phyloP scores from a whole-genome alignment of 2,797 vertebrate genomes.

The Enoplosus armatus region DNA sequence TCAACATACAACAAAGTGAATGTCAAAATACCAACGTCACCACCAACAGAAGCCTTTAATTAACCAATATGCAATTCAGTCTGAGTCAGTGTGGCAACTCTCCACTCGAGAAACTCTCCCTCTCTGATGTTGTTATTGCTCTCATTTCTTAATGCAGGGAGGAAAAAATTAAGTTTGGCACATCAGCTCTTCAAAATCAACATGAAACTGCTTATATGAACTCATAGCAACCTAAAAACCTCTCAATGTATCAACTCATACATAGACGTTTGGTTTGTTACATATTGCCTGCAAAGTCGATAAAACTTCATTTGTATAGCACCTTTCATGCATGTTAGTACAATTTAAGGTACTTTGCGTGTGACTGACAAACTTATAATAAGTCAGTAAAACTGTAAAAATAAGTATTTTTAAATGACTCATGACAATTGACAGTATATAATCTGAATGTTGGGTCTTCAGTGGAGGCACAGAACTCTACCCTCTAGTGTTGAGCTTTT shows the following conservation, averaged over 20 bases:
- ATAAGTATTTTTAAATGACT: no score
- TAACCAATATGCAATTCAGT: not conserved
- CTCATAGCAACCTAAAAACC: not conserved
- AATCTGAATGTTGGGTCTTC: not conserved
- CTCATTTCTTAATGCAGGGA: not conserved
- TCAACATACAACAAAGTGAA: constrained; percentile 1
- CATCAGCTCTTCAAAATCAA: not conserved
- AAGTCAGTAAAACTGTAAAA: not conserved
- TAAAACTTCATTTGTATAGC: not conserved
- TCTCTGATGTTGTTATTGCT: not conserved
- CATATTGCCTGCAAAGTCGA: not conserved
- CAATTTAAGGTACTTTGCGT: not conserved
- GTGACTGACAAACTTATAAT: not conserved
- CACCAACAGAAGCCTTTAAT: not conserved
- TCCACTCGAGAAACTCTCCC: not conserved
- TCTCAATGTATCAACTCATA: no score
- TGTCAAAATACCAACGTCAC: not conserved
- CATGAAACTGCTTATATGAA: not conserved
- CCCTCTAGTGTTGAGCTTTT: constrained; percentile 50
- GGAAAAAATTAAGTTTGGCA: not conserved
- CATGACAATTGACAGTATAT: no score
- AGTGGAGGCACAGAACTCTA: not conserved
- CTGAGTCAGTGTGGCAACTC: not conserved
- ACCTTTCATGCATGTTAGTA: not conserved
- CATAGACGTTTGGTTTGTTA: not conserved